phyloP scores from a whole-genome alignment of 2,113 vertebrate genomes.

The Eolophus roseicapilla region DNA sequence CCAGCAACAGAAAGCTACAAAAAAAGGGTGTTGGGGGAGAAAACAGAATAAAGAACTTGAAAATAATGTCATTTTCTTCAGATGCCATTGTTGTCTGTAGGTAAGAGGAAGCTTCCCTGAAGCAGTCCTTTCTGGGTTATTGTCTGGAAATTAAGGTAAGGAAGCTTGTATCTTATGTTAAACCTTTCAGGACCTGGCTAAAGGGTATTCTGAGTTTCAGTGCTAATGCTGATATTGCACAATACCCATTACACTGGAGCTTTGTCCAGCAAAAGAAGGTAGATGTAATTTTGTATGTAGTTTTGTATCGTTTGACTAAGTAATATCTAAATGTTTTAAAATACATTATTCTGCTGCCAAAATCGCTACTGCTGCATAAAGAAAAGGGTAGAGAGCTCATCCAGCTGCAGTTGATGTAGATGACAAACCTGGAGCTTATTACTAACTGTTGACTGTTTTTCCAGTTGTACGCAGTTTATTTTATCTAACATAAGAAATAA shows the following conservation, averaged over 20 bases:
- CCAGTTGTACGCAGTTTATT: neutral
- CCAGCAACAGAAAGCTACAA: neutral
- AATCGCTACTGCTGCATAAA: neutral
- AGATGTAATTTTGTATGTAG: neutral
- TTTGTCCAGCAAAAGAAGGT: neutral
- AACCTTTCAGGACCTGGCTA: neutral
- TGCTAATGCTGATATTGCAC: neutral
- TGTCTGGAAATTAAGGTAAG: neutral
- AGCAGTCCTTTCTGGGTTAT: neutral
- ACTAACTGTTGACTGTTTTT: neutral
- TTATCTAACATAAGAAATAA: neutral
- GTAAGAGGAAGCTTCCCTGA: neutral
- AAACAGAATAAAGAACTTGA: neutral
- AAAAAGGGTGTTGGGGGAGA: neutral
- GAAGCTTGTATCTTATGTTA: neutral
- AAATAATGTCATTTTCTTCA: neutral
- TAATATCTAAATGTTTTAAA: neutral
- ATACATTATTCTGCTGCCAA: neutral
- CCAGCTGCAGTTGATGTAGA: neutral
- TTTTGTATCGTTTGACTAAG: neutral
- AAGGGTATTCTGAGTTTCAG: neutral
- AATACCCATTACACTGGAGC: neutral
- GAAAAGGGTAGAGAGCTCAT: neutral
- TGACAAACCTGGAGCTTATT: neutral
- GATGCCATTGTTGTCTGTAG: neutral